Conservation (phyloP, 2,888 invertebrate genomes). For the Aleiodes alternator region DNA sequence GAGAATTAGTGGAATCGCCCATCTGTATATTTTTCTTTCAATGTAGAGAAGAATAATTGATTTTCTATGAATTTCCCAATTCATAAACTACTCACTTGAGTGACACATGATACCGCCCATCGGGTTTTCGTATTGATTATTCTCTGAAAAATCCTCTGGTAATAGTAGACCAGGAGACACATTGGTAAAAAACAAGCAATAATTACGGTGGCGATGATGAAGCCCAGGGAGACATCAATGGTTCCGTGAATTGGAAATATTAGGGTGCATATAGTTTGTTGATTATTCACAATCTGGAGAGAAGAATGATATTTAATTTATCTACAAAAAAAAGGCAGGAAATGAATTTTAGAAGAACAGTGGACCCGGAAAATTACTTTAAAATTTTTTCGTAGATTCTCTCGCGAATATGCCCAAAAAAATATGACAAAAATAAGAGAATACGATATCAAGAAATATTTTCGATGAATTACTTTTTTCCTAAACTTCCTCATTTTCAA, state of each 20-base stretch:
- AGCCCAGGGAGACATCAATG: constrained; percentile 76
- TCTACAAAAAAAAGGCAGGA: too few relatives aligned
- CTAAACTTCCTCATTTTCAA: too few relatives aligned
- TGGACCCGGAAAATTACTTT: too few relatives aligned
- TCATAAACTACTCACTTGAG: constrained; percentile 61
- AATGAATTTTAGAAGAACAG: too few relatives aligned
- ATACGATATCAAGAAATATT: too few relatives aligned
- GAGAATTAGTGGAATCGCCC: too few relatives aligned
- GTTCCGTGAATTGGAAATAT: constrained; percentile 77
- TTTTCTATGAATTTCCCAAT: neutral
- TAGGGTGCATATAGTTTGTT: constrained; percentile 76
- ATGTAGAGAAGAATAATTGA: neutral
- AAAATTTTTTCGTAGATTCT: too few relatives aligned
- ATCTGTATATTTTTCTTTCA: neutral
- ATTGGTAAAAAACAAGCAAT: constrained; percentile 78
- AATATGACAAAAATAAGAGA: too few relatives aligned
- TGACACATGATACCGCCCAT: constrained; percentile 77
- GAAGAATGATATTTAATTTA: neutral
- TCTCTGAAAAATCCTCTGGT: constrained; percentile 78
- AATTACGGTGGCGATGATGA: constrained; percentile 76
- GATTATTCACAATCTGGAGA: neutral
- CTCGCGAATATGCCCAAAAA: too few relatives aligned
- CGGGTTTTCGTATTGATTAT: constrained; percentile 77
- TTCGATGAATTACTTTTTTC: too few relatives aligned
- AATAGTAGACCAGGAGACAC: constrained; percentile 77